Conservation (phyloP, 2,888 invertebrate species). For the Drosophila buzzatii region DNA sequence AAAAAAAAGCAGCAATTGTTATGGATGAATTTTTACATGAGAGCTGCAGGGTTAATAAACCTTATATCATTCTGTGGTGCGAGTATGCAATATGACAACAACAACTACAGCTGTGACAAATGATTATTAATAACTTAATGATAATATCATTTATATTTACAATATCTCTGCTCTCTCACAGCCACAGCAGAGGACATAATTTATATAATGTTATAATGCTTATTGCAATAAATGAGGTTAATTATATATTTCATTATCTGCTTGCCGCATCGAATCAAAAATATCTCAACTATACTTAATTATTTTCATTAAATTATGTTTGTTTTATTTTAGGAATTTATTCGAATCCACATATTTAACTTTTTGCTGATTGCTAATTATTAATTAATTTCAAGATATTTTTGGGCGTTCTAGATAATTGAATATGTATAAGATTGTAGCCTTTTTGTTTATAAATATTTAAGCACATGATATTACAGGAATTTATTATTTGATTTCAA, state of each 20-base stretch:
- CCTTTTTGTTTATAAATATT: background rate
- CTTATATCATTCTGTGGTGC: constrained; percentile 57
- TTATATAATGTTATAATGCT: constrained; percentile 33
- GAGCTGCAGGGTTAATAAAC: constrained; percentile 75
- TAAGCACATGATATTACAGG: background rate
- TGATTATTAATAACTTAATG: constrained; percentile 78
- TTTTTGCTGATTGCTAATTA: constrained; percentile 2
- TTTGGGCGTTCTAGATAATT: background rate
- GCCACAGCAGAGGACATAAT: constrained; percentile 36
- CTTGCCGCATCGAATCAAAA: constrained; percentile 24
- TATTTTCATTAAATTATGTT: constrained; percentile 46
- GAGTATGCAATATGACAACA: constrained; percentile 1
- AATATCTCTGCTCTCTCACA: constrained; percentile 20
- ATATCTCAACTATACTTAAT: constrained; percentile 33
- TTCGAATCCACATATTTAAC: constrained; percentile 21
- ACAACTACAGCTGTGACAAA: constrained; percentile 61
- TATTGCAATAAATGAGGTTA: too few species aligned
- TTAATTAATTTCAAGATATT: background rate
- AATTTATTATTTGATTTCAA: background rate
- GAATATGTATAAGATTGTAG: background rate
- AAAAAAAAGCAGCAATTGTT: constrained; percentile 20
- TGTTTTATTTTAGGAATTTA: constrained; percentile 11
- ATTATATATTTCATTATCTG: background rate
- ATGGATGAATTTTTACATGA: constrained; percentile 50
- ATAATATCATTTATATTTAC: constrained; percentile 67